Conservation (phyloP, 2,113 vertebrate species). For the Neodon shergylaensis region DNA sequence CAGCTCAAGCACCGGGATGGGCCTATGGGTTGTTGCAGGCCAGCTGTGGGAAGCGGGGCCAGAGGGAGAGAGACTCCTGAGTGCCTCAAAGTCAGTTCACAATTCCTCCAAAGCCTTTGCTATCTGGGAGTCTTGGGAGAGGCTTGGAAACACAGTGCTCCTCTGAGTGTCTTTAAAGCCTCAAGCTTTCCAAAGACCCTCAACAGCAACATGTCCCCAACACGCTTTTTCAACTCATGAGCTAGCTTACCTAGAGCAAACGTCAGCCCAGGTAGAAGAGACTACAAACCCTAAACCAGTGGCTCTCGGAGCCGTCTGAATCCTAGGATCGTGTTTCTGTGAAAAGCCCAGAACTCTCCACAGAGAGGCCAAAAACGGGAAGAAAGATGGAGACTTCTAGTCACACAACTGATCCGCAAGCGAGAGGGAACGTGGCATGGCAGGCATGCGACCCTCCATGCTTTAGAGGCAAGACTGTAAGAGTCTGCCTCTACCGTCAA, state of each 20-base stretch:
- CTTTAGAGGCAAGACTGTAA: background rate
- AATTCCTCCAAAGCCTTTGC: background rate
- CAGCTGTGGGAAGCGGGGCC: background rate
- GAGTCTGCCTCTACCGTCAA: background rate
- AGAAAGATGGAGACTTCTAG: background rate
- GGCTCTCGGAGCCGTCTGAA: background rate
- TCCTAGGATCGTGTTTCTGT: background rate
- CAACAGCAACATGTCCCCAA: background rate
- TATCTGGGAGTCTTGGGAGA: background rate
- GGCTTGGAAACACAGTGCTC: background rate
- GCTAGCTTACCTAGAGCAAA: background rate
- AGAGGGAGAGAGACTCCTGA: accelerated
- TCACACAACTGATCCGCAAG: background rate
- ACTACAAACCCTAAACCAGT: accelerated
- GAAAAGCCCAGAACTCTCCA: background rate
- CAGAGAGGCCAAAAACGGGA: background rate
- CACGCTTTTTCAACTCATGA: background rate
- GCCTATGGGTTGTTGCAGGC: background rate
- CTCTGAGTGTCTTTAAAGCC: background rate
- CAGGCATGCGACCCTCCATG: accelerated
- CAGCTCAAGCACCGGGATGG: accelerated
- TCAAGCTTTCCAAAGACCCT: background rate
- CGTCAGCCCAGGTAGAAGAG: background rate
- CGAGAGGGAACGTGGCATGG: background rate
- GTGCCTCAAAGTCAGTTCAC: background rate